Evolutionary conservation across 2,797 vertebrate species (phyloP).

Genomic region (Sebastes ruberrimus): DNA sequence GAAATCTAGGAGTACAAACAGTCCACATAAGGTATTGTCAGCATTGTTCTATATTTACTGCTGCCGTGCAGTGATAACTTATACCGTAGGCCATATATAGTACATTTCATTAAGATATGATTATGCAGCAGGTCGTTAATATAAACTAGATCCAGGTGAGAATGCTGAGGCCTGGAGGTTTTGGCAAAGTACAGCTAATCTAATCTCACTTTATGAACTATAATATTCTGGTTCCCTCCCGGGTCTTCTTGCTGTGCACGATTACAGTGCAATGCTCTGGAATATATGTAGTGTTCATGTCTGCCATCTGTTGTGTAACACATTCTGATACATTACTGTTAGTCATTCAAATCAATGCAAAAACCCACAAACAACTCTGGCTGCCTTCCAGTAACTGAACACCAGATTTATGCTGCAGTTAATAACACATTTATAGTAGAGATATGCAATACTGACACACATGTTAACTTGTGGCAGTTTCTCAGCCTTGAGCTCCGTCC

Average conservation of each 20-base stretch:
- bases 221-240: not conserved
- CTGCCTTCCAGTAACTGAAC: not conserved
- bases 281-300: not conserved
- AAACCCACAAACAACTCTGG: not conserved
- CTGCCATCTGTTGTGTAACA: not conserved
- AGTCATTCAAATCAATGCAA: not conserved
- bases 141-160: constrained; percentile 27
- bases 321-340: not conserved
- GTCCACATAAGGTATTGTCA: constrained; percentile 8
- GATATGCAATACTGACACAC: not conserved
- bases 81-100: not conserved
- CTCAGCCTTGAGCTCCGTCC: not conserved
- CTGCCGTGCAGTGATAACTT: not conserved
- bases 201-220: constrained; percentile 12
- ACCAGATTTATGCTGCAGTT: not conserved
- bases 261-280: not conserved
- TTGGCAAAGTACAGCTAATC: not conserved
- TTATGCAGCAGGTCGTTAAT: not conserved
- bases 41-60: not conserved
- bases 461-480: not conserved
- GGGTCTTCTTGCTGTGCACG: not conserved
- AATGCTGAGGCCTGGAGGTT: not conserved
- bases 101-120: not conserved
- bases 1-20: not conserved
- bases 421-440: not conserved